phyloP scores from a whole-genome alignment of 2,797 vertebrate species.

The Aphelocoma californica region DNA sequence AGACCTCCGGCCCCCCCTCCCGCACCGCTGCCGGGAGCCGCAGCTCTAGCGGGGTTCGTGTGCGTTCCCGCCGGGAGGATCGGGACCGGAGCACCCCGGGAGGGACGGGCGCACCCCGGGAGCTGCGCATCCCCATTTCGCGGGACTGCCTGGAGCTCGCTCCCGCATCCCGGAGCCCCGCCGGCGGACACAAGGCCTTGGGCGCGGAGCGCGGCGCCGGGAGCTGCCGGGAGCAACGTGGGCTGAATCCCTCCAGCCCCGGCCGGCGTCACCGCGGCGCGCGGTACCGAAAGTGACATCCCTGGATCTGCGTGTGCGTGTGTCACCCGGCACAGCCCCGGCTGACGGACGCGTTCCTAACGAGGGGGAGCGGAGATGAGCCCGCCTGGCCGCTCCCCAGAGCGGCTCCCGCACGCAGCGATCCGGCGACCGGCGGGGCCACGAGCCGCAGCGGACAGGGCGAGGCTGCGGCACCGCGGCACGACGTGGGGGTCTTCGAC shows the following conservation, averaged over 20 bases:
- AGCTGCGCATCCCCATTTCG: background rate
- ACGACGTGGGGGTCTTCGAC: background rate
- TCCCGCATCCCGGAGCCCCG: background rate
- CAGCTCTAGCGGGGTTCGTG: background rate
- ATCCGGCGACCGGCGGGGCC: background rate
- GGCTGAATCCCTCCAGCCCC: slow-evolving; percentile 29
- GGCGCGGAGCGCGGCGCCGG: background rate
- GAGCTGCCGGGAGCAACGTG: slow-evolving; percentile 36
- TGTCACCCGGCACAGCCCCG: background rate
- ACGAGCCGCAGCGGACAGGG: background rate
- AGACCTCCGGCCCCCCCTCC: background rate
- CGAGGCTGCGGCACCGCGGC: background rate
- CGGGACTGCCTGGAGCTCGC: background rate
- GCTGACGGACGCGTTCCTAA: background rate
- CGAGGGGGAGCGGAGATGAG: background rate
- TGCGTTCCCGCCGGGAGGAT: background rate
- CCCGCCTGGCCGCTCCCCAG: background rate
- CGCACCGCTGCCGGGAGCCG: background rate
- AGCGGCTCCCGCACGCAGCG: background rate
- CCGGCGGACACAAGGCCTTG: background rate
- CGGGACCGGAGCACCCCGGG: background rate
- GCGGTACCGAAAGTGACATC: slow-evolving; percentile 26
- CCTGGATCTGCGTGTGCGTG: background rate
- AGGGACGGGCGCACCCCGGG: background rate
- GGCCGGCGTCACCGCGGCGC: background rate